Evolutionary conservation across 2,888 invertebrate genomes (phyloP).

Genomic region (Cryptops parisi): DNA sequence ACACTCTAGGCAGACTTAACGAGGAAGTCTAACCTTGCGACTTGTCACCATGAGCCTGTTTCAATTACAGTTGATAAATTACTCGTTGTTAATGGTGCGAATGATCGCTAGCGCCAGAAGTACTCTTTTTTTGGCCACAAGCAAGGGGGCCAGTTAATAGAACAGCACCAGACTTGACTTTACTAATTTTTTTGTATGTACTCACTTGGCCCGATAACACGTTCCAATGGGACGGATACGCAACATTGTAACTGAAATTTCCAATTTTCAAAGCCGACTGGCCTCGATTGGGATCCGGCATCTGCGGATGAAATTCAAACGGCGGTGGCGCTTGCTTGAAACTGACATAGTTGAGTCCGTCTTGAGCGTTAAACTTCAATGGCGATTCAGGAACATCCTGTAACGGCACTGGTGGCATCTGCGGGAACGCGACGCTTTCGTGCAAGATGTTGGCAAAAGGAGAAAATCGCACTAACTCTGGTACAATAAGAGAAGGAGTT

Average conservation of each 20-base stretch:
- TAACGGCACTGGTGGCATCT: not conserved
- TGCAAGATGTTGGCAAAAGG: not conserved
- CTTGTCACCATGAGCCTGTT: too few relatives aligned
- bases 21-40: too few relatives aligned
- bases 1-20: too few relatives aligned
- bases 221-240: conserved; percentile 7
- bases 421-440: not conserved
- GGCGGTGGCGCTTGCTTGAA: not conserved
- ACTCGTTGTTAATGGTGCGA: not conserved
- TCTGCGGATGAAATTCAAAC: not conserved
- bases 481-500: not conserved
- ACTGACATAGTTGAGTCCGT: not conserved
- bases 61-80: not conserved
- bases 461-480: not conserved
- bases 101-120: too few relatives aligned
- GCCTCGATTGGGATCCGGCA: not conserved
- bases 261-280: not conserved
- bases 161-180: too few relatives aligned
- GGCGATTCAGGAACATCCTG: not conserved
- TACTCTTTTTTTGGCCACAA: too few relatives aligned
- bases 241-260: conserved; percentile 8
- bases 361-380: not conserved
- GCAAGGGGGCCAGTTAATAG: too few relatives aligned
- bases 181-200: too few relatives aligned
- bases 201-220: not conserved